Evolutionary conservation across 64 coral and sea anemone genomes (phyloP).

Genomic region (Trachythela sp.): DNA sequence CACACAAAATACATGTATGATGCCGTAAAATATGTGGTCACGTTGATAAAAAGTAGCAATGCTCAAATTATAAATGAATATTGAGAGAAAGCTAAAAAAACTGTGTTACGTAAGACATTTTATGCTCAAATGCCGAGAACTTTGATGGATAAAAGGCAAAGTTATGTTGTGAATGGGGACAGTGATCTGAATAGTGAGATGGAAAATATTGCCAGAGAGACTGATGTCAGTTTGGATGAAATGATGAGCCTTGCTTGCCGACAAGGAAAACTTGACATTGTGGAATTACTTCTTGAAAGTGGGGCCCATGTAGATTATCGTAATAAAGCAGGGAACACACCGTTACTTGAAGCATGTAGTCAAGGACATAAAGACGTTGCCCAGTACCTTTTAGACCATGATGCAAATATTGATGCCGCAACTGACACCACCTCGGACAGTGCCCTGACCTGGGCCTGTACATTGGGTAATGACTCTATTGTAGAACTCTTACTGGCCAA

Average conservation of each 20-base stretch:
- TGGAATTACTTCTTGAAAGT: slow-evolving; percentile 92
- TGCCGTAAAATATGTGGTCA: neutral
- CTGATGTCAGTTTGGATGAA: slow-evolving; percentile 98
- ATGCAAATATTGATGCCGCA: slow-evolving; percentile 89
- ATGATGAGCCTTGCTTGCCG: slow-evolving; percentile 99
- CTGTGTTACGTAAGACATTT: neutral
- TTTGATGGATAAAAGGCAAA: neutral
- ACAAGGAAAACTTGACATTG: slow-evolving; percentile 98
- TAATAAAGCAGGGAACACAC: slow-evolving; percentile 98
- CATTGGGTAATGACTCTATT: slow-evolving; percentile 95
- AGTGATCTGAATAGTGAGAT: neutral
- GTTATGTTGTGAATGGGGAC: neutral
- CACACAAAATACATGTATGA: neutral
- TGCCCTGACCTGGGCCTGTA: slow-evolving; percentile 98
- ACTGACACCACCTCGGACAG: slow-evolving; percentile 98
- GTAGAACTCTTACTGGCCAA: slow-evolving; percentile 73
- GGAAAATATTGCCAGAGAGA: slow-evolving; percentile 40
- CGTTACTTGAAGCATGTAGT: slow-evolving; percentile 94
- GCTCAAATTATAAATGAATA: neutral
- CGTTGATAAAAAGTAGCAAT: neutral
- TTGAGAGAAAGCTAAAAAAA: neutral
- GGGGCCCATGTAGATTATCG: slow-evolving; percentile 98
- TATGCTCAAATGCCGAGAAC: neutral
- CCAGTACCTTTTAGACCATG: slow-evolving; percentile 88
- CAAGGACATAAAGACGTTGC: slow-evolving; percentile 98